These are phyloP conservation scores for Myocastor coypus DNA, from an alignment of 2,113 vertebrate species.

Conservation along the genomic window DNA sequence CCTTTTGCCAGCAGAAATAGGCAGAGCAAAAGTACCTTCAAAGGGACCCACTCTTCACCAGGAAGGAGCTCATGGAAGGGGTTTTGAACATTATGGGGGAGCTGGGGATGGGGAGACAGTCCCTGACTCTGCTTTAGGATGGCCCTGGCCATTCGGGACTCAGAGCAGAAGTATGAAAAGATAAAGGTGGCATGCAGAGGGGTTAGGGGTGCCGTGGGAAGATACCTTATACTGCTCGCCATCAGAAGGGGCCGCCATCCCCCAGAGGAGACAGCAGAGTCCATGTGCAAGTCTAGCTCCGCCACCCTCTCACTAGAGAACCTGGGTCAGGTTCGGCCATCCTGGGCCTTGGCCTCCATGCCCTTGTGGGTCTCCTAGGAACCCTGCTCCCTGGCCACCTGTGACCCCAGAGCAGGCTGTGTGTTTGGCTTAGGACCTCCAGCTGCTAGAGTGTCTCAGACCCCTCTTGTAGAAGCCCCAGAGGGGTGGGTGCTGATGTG, in stretches of 20 bases:
- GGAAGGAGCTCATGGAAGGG: background rate
- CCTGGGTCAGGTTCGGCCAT: too few species aligned
- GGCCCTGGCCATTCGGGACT: background rate
- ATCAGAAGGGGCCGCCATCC: background rate
- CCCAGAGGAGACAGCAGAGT: background rate
- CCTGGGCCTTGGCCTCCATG: background rate
- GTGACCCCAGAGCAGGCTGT: background rate
- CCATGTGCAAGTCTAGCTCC: fast-evolving
- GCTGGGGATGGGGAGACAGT: too few species aligned
- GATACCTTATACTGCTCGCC: background rate
- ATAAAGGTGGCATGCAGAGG: background rate
- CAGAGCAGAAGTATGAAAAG: background rate
- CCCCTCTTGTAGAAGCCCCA: background rate
- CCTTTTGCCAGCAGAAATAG: background rate
- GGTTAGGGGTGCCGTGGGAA: fast-evolving
- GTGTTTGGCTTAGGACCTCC: background rate
- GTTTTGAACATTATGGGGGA: background rate
- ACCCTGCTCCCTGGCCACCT: background rate
- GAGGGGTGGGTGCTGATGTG: fast-evolving
- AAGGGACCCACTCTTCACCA: background rate
- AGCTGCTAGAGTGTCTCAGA: background rate
- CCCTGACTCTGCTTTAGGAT: background rate
- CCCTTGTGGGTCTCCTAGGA: background rate
- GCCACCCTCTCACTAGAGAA: background rate
- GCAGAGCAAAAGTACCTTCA: fast-evolving